phyloP scores from a whole-genome alignment of 2,797 vertebrate genomes.

The Sarcoramphus papa region DNA sequence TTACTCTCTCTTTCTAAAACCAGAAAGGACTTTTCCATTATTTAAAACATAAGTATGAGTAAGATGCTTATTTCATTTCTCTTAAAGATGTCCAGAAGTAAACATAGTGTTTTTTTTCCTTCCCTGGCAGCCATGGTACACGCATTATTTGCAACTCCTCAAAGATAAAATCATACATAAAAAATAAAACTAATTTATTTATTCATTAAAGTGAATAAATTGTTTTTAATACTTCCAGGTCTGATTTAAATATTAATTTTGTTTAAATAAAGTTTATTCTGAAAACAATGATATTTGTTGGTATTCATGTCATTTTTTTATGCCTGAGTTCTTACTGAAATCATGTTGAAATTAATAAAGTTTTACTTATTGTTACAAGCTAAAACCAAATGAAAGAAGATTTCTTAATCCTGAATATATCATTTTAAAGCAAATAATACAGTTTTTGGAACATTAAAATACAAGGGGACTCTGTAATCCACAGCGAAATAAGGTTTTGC shows the following conservation, averaged over 20 bases:
- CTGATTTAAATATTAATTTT: constrained; percentile 74
- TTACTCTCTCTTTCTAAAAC: neutral
- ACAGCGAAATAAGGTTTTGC: constrained; percentile 67
- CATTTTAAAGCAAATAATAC: constrained; percentile 70
- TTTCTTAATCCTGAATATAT: constrained; percentile 65
- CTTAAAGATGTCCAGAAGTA: constrained; percentile 42
- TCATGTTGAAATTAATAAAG: constrained; percentile 69
- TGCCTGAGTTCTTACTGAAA: constrained; percentile 80
- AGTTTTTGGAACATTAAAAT: constrained; percentile 69
- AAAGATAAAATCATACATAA: constrained; percentile 75
- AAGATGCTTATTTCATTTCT: constrained; percentile 41
- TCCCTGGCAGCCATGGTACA: constrained; percentile 31
- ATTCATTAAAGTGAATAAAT: constrained; percentile 75
- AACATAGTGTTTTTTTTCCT: neutral
- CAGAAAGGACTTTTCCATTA: neutral
- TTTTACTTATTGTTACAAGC: constrained; percentile 69
- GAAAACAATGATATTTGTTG: constrained; percentile 73
- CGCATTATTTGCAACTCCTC: constrained; percentile 61
- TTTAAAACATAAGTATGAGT: constrained; percentile 32
- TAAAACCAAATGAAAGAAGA: constrained; percentile 64
- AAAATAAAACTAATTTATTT: constrained; percentile 79
- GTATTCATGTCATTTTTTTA: constrained; percentile 64
- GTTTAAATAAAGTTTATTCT: constrained; percentile 77
- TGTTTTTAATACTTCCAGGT: constrained; percentile 73
- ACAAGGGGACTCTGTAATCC: constrained; percentile 66